phyloP scores from a whole-genome alignment of 1,140 invertebrate genomes.

The Heliconius melpomene region DNA sequence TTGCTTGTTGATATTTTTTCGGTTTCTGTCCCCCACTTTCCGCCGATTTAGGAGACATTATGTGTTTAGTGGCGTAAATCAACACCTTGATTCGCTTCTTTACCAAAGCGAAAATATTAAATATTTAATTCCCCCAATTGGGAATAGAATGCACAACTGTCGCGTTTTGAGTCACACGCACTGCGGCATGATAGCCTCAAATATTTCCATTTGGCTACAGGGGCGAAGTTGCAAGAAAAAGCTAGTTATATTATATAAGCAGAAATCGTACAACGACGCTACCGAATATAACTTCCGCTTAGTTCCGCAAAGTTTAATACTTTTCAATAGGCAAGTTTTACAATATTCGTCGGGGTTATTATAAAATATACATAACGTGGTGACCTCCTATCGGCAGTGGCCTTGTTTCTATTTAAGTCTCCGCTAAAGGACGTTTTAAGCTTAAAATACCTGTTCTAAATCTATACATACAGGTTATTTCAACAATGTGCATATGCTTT shows the following conservation, averaged over 20 bases:
- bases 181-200: too few relatives aligned
- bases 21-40: neutral
- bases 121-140: neutral
- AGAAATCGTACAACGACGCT: neutral
- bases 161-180: neutral
- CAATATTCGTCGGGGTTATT: constrained; percentile 23
- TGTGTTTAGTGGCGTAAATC: neutral
- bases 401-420: constrained; percentile 66
- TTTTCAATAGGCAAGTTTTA: constrained; percentile 36
- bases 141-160: neutral
- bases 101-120: neutral
- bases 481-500: constrained; percentile 38
- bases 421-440: constrained; percentile 52
- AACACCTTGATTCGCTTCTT: neutral
- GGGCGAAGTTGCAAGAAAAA: too few relatives aligned
- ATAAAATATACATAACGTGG: constrained; percentile 35
- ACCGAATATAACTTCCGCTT: neutral
- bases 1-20: neutral
- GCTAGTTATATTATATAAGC: too few relatives aligned
- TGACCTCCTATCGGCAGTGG: constrained; percentile 39
- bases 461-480: constrained; percentile 60
- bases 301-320: constrained; percentile 1
- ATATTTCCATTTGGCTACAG: too few relatives aligned
- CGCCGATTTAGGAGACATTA: neutral
- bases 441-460: constrained; percentile 65